Evolutionary conservation across 2,113 vertebrate species (phyloP), one percentile per base, ranked within the genome.

Genomic region (Phalacrocorax pelagicus): DNA sequence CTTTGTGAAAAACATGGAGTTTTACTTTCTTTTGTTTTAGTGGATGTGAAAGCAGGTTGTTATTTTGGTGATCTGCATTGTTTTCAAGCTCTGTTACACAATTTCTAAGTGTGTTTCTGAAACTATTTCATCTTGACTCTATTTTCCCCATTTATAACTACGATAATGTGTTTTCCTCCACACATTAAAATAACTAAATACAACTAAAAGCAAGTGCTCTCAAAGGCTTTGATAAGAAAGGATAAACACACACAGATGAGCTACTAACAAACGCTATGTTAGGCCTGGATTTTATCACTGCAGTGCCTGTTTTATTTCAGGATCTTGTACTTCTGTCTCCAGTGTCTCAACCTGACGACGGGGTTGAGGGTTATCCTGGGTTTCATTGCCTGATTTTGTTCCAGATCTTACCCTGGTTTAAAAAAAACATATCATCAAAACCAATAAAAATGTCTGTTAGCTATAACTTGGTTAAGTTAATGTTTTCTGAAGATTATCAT

Each of bases 261-360:
- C 9, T 58, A 49, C 29, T 52, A 79, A 42, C 18, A 72, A 85
- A 57, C 32, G 52, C 29, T 52, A 12, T 42, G 4, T 36, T 58
- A 54, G 13, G 38, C 12, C 52, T 88, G 85, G 23, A 12, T 88
- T 80, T 80, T 79, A 65, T 88, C 38, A 72, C 23, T 30, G 7
- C 21, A 20, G 3, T 57, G 14, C 23, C 70, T 86, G 34, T 36
- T 92, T 93, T 40, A 40, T 86, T 86, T 92, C 70, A 72, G 30
- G 7, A 18, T 16, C 15, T 38, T 58, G 15, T 42, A 32, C 11
- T 90, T 85, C 58, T 40, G 2, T 30, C 36, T 52, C 29, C 5
- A 36, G 34, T 8, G 6, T 65, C 20, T 14, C n/a, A 54, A 12
- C 0, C 2, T 34, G 81, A 36, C 11, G 73, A 7, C 0, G 22